A percentile compares a stretch with the other conserved stretches of the same genome.
Conservation (phyloP, 2,888 invertebrate species). For the Campopleginae sp. region DNA sequence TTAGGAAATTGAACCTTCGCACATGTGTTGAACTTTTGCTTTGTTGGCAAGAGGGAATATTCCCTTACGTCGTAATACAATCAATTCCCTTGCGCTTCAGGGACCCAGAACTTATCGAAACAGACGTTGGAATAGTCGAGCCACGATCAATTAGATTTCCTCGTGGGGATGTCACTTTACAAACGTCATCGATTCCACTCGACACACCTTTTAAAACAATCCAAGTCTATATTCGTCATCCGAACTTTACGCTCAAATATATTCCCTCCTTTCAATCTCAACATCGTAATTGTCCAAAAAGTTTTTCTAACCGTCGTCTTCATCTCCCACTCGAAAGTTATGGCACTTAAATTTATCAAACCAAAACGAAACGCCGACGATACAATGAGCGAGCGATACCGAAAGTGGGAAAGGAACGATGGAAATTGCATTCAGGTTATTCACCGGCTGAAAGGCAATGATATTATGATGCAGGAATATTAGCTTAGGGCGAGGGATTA, state of each 20-base stretch:
- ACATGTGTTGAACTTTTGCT: background rate
- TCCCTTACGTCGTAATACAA: background rate
- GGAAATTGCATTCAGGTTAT: background rate
- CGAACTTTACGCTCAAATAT: background rate
- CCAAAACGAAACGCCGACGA: background rate
- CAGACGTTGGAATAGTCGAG: background rate
- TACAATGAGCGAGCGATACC: background rate
- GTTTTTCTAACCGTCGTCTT: background rate
- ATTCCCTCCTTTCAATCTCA: background rate
- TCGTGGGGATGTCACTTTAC: background rate
- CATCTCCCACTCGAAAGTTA: background rate
- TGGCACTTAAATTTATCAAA: background rate
- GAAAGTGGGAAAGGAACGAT: background rate
- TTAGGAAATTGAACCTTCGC: background rate
- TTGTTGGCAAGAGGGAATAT: background rate
- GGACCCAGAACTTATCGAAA: background rate
- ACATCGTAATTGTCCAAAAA: background rate
- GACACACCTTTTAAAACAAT: background rate
- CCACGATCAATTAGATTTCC: too few relatives aligned
- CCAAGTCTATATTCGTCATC: background rate
- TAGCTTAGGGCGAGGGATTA: background rate
- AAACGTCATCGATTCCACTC: background rate
- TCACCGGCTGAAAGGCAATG: background rate
- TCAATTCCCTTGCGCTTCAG: background rate
- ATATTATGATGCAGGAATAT: background rate